Base-by-base conservation (phyloP, 30 jellyfish, hydroid and myxozoan species). In the Aurelia sp. region DNA sequence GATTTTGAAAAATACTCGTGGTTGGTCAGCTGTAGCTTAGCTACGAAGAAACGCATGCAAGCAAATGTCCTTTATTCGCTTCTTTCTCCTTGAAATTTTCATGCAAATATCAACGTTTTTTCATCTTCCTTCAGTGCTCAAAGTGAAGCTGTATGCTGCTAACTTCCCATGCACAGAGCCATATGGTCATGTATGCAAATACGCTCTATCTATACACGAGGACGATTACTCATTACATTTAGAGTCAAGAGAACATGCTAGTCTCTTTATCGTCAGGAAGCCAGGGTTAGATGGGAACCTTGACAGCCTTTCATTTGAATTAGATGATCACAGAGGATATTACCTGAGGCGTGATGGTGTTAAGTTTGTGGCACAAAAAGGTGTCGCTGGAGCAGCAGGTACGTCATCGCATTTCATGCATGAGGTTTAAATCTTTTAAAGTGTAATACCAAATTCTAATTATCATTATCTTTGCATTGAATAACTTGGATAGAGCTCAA, bases 151-250 rank as follows among this genome's bases (percentile, higher is more conserved):
- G 41, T 92, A 92, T 73, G 68, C 97, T 10, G 92, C 97, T 6
- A 87, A 92, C 62, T 92, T 79, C 50, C 94, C 94, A 27, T 92
- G 98, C 58, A 51, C 95, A 13, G 90, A 86, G 62, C 98, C 96
- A 13, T 91, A 74, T 31, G 98, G 98, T 44, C 96, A 92, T 73
- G 96, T 92, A 20, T 92, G 98, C 74, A 92, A 92, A 63, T 76
- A 92, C 69, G 98, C 97, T 6, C 33, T 92, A 71, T 78, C 97
- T 19, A 61, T 86, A 3, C 97, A 86, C 74, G 81, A 77, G 37
- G 96, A 87, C 52, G 98, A 86, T 69, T 78, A 77, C 48, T 76
- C 92, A 12, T 73, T 92, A 40, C 90, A 77, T 44, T 66, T 92
- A 69, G 90, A 82, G 41, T 72, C 97, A 71, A 82, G 98, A 19